A percentile compares a stretch with the other conserved stretches of the same genome.
Conservation (phyloP, 2,113 vertebrate genomes). For the Aegotheles bennettii region DNA sequence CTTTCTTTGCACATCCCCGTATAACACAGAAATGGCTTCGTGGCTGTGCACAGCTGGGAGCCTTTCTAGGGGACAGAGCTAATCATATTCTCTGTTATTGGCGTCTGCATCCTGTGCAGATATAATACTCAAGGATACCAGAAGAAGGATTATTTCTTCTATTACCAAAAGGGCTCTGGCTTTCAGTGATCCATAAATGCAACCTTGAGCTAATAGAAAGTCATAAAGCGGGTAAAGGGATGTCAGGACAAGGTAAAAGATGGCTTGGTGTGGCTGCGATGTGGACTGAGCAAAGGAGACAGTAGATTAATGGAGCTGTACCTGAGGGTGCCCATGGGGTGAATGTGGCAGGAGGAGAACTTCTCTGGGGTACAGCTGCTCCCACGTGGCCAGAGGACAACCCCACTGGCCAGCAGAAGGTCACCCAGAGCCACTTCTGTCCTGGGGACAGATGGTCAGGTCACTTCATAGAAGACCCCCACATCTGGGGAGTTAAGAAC, state of each 20-base stretch:
- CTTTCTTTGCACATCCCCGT: not conserved
- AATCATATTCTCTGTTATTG: rapidly evolving
- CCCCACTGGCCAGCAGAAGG: not conserved
- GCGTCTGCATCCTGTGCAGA: not conserved
- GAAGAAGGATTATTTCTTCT: not conserved
- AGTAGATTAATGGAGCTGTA: not conserved
- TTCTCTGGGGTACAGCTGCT: not conserved
- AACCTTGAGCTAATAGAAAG: not conserved
- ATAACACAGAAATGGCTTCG: rapidly evolving
- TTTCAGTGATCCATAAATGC: not conserved
- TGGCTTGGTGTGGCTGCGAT: not conserved
- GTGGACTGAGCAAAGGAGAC: rapidly evolving
- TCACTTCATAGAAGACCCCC: not conserved
- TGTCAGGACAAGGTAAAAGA: not conserved
- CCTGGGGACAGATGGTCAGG: not conserved
- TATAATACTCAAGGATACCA: not conserved
- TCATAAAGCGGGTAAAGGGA: rapidly evolving
- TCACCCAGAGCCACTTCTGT: not conserved
- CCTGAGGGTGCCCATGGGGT: rapidly evolving
- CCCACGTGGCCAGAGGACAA: not conserved
- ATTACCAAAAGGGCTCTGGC: rapidly evolving
- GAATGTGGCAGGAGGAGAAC: not conserved
- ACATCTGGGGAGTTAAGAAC: rapidly evolving
- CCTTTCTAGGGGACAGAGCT: not conserved
- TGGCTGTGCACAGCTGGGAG: not conserved